A percentile compares a stretch with the other conserved stretches of the same genome.
Conservation (phyloP, 2,888 invertebrate genomes). For the Philereme vetulata region DNA sequence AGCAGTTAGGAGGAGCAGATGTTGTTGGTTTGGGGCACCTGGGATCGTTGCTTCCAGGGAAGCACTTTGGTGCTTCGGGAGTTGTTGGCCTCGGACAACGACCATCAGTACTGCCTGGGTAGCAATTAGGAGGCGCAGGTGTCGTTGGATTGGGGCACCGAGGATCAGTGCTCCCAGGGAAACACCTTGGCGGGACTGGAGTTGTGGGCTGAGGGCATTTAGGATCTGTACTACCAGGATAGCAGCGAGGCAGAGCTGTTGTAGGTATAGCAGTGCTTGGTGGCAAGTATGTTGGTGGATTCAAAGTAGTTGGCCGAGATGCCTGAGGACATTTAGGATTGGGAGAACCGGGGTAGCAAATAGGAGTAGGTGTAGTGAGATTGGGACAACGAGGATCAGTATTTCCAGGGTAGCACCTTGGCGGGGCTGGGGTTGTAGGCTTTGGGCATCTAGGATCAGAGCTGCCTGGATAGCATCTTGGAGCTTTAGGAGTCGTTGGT, state of each 20-base stretch:
- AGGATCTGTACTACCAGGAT: conserved; percentile 51
- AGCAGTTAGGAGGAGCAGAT: conserved; percentile 44
- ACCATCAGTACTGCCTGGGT: conserved; percentile 56
- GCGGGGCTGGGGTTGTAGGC: conserved; percentile 46
- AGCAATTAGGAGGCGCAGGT: conserved; percentile 43
- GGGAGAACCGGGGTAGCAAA: conserved; percentile 56
- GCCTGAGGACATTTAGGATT: conserved; percentile 57
- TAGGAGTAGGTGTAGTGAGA: conserved; percentile 44
- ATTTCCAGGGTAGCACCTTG: conserved; percentile 40
- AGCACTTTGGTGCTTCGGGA: conserved; percentile 48
- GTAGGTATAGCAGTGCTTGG: conserved; percentile 49
- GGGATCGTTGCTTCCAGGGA: conserved; percentile 59
- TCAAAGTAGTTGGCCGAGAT: conserved; percentile 43
- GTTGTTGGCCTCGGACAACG: conserved; percentile 43
- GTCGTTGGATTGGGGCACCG: conserved; percentile 38
- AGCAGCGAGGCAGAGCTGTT: conserved; percentile 45
- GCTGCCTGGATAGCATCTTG: conserved; percentile 39
- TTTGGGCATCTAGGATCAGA: conserved; percentile 46
- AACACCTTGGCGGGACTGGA: conserved; percentile 38
- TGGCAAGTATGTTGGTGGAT: conserved; percentile 50
- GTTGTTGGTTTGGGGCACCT: conserved; percentile 53
- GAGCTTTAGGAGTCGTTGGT: conserved; percentile 36
- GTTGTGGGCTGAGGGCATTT: conserved; percentile 49
- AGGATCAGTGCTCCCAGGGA: conserved; percentile 39
- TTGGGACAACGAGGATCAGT: conserved; percentile 44